A percentile compares a stretch with the other conserved stretches of the same genome.
Conservation (phyloP, 2,113 vertebrate genomes). For the Emydura subglobosa region DNA sequence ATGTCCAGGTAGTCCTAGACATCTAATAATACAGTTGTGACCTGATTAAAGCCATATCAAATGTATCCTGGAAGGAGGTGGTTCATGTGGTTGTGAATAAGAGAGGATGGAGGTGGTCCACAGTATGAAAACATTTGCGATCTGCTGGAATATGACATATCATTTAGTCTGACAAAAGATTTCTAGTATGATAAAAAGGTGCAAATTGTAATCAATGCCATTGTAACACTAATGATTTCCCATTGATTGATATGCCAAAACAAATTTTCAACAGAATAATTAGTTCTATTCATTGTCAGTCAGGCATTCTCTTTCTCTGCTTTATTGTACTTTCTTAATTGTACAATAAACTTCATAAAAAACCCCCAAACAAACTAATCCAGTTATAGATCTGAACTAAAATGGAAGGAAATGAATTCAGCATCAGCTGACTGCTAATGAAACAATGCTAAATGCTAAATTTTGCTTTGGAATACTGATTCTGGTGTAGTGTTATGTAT, state of each 20-base stretch:
- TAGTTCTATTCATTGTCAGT: not conserved
- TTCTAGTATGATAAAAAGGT: constrained; percentile 9
- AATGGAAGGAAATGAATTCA: not conserved
- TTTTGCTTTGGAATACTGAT: not conserved
- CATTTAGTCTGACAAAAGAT: constrained; percentile 20
- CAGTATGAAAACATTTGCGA: not conserved
- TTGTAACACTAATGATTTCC: constrained; percentile 49
- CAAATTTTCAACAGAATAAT: constrained; percentile 44
- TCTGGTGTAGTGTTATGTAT: not conserved
- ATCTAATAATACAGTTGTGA: no score
- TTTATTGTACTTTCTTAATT: constrained; percentile 1
- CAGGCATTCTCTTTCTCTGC: constrained; percentile 23
- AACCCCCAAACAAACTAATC: not conserved
- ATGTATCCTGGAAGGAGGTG: not conserved
- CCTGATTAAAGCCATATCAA: no score
- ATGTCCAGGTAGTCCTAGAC: no score
- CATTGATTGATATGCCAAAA: constrained; percentile 53
- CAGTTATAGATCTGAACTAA: not conserved
- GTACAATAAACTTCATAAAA: not conserved
- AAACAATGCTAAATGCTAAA: not conserved
- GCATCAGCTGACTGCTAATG: not conserved
- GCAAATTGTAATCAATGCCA: constrained; percentile 58
- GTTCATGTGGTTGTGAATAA: not conserved
- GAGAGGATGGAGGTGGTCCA: not conserved
- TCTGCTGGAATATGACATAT: not conserved